These are phyloP conservation scores for Uloborus diversus DNA, from an alignment of 1,140 invertebrate genomes.

Conservation along the genomic window DNA sequence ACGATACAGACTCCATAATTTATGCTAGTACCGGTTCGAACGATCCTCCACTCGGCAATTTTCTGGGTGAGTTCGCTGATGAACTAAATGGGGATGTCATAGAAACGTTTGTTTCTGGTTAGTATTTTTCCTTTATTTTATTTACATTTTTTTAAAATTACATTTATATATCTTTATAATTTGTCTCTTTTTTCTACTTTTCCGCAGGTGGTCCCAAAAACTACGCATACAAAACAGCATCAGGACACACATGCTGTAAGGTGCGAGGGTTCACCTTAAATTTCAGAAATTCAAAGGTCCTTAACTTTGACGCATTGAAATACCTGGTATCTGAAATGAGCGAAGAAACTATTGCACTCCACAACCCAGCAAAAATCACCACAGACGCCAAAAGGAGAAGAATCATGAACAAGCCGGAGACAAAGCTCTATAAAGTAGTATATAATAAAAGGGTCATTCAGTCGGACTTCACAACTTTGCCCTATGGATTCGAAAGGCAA, in stretches of 20 bases:
- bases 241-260: neutral
- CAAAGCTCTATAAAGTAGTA: neutral
- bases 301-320: neutral
- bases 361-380: neutral
- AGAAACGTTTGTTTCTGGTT: neutral
- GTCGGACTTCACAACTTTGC: neutral
- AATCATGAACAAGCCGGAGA: neutral
- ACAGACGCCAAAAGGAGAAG: neutral
- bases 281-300: neutral
- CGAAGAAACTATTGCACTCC: neutral
- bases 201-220: constrained; percentile 5
- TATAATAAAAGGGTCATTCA: constrained; percentile 3
- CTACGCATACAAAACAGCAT: neutral
- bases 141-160: too few relatives aligned
- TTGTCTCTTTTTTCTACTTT: too few relatives aligned
- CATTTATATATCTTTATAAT: neutral
- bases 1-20: neutral
- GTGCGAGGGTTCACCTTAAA: neutral
- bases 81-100: too few relatives aligned
- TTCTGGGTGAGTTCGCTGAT: neutral
- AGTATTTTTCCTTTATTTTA: neutral
- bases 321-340: neutral
- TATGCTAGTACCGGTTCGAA: neutral
- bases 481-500: constrained; percentile 12
- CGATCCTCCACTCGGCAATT: neutral